phyloP scores from a whole-genome alignment of 2,113 vertebrate species.

The Thalassarche chlororhynchos region DNA sequence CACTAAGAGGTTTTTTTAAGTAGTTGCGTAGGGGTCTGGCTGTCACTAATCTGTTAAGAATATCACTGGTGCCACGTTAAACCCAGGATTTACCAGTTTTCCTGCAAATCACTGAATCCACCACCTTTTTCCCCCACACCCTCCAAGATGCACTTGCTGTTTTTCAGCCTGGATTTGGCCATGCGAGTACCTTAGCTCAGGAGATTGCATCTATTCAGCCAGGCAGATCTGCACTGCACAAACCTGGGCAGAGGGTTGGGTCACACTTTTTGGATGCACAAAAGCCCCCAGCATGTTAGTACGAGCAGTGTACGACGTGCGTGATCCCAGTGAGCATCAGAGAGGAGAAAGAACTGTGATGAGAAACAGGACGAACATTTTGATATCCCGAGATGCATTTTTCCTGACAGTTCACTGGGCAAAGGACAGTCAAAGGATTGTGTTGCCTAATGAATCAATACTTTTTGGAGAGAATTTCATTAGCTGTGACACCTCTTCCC shows the following conservation, averaged over 20 bases:
- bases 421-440: slow-evolving; percentile 59
- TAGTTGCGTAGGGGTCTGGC: neutral
- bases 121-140: neutral
- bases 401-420: slow-evolving; percentile 31
- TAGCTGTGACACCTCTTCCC: slow-evolving; percentile 63
- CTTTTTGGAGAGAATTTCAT: slow-evolving; percentile 74
- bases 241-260: neutral
- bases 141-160: neutral
- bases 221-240: neutral
- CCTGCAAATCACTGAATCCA: neutral
- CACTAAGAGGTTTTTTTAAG: neutral
- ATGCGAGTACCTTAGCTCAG: neutral
- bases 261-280: neutral
- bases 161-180: neutral
- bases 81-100: neutral
- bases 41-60: neutral
- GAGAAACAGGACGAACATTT: slow-evolving; percentile 36
- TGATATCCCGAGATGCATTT: slow-evolving; percentile 18
- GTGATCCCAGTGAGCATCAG: neutral
- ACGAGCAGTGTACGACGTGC: accelerated
- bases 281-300: neutral
- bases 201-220: neutral
- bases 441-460: slow-evolving; percentile 69
- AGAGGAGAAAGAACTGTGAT: neutral
- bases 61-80: neutral